phyloP scores from a whole-genome alignment of 2,888 invertebrate species.

The Dryobota labecula region DNA sequence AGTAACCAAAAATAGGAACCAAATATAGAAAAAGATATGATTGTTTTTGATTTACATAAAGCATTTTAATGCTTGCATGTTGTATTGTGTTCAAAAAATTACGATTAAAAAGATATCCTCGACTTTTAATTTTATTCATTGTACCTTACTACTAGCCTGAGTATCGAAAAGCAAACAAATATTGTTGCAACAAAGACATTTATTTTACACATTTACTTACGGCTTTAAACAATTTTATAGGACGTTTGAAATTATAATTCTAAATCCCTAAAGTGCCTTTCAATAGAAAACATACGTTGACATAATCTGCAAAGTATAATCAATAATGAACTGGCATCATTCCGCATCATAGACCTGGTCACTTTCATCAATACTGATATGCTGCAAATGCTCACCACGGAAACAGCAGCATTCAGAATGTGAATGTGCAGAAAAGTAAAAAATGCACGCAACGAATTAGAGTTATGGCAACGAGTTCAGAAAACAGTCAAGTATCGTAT shows the following conservation, averaged over 20 bases:
- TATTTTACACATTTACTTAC: slow-evolving; percentile 51
- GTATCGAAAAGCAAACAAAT: slow-evolving; percentile 28
- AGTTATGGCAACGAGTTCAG: not conserved
- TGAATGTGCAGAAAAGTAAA: not conserved
- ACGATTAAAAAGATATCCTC: slow-evolving; percentile 88
- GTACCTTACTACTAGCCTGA: not conserved
- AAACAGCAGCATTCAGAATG: slow-evolving; percentile 20
- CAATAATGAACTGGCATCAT: not conserved
- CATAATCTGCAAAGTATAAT: slow-evolving; percentile 3
- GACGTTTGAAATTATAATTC: slow-evolving; percentile 24
- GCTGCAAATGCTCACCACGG: slow-evolving; percentile 3
- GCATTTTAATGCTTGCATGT: slow-evolving; percentile 91
- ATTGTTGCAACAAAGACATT: slow-evolving; percentile 52
- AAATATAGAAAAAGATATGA: slow-evolving; percentile 89
- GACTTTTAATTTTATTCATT: slow-evolving; percentile 68
- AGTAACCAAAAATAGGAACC: slow-evolving; percentile 90
- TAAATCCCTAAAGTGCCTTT: slow-evolving; percentile 21
- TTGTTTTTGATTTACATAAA: slow-evolving; percentile 90
- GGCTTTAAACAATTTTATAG: slow-evolving; percentile 48
- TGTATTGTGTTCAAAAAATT: slow-evolving; percentile 91
- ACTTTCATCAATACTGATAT: not conserved
- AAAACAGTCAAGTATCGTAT: not conserved
- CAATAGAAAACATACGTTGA: slow-evolving; percentile 12
- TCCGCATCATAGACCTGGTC: not conserved
- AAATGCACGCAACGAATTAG: not conserved